A percentile compares a stretch with the other conserved stretches of the same genome.
Conservation (phyloP, 2,113 vertebrate species). For the Lasiurus borealis region DNA sequence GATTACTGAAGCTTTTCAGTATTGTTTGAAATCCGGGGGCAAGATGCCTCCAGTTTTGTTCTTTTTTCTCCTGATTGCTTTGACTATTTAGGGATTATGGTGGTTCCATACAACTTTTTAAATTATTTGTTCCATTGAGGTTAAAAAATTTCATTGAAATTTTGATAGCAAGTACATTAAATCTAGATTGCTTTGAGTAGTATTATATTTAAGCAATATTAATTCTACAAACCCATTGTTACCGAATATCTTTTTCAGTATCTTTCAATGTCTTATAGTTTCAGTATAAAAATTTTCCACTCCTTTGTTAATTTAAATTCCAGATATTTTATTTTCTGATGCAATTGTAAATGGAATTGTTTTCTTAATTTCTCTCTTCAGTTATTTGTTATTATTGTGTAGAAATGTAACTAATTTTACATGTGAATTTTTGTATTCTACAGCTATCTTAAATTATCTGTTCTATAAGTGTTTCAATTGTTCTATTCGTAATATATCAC, state of each 20-base stretch:
- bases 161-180: background rate
- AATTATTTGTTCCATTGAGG: background rate
- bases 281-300: background rate
- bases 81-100: background rate
- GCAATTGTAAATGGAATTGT: background rate
- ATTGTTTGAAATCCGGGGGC: background rate
- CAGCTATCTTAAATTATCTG: background rate
- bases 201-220: background rate
- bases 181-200: background rate
- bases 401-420: background rate
- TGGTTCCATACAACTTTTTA: background rate
- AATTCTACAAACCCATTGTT: background rate
- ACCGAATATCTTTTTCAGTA: background rate
- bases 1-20: background rate
- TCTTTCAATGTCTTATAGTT: background rate
- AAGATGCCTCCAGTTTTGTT: background rate
- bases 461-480: background rate
- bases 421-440: background rate
- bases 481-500: background rate
- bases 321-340: background rate
- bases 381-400: background rate
- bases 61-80: background rate
- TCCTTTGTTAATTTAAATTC: background rate
- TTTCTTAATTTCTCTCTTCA: background rate
- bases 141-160: background rate